These are phyloP conservation scores for Heliothis virescens DNA, from an alignment of 1,140 invertebrate genomes.

Conservation along the genomic window DNA sequence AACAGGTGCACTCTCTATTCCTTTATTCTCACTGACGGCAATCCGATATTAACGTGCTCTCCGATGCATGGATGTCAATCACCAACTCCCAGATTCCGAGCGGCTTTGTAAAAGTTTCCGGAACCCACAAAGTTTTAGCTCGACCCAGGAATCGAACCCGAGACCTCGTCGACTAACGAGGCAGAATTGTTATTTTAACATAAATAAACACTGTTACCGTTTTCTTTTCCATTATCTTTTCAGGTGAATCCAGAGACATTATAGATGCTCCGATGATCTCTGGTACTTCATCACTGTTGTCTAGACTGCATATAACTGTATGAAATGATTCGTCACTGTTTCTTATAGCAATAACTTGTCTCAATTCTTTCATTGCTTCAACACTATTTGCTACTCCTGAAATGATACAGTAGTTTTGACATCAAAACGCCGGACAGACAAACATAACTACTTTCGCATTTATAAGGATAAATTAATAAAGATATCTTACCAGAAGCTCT, in stretches of 20 bases:
- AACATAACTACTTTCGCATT: not conserved
- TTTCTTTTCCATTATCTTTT: slow-evolving; percentile 18
- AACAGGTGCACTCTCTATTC: too few species aligned
- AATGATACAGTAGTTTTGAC: not conserved
- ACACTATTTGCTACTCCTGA: slow-evolving; percentile 49
- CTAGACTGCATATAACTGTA: slow-evolving; percentile 54
- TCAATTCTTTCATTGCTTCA: slow-evolving; percentile 48
- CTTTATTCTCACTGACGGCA: too few species aligned
- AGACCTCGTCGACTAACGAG: too few species aligned
- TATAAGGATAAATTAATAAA: too few species aligned
- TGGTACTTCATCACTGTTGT: slow-evolving; percentile 47
- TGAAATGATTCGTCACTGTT: slow-evolving; percentile 9
- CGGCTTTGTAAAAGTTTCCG: too few species aligned
- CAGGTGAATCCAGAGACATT: slow-evolving; percentile 16
- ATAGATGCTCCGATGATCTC: slow-evolving; percentile 55
- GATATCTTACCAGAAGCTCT: not conserved
- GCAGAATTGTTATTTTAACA: not conserved
- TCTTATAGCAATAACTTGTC: not conserved
- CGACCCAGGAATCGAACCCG: too few species aligned
- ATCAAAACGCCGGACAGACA: not conserved
- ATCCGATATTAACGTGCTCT: too few species aligned
- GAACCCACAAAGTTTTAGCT: too few species aligned
- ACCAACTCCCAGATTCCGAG: too few species aligned
- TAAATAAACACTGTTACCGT: not conserved
- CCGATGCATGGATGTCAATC: too few species aligned